These are phyloP conservation scores for Cheracebus regulus DNA, from an alignment of 2,797 vertebrate genomes.

Conservation along the genomic window DNA sequence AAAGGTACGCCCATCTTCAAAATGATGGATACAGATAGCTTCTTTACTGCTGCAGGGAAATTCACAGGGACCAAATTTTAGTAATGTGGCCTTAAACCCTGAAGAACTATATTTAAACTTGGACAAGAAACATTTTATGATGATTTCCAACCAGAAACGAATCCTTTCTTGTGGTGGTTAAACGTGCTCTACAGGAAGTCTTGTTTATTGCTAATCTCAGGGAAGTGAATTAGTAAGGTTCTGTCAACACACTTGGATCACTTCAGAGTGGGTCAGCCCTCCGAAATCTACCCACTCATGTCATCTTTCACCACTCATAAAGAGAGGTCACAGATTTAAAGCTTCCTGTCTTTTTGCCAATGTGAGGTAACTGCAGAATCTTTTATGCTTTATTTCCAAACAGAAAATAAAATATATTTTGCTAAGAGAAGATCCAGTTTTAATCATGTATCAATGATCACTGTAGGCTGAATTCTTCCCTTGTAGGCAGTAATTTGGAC, in stretches of 20 bases:
- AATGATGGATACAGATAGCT: neutral
- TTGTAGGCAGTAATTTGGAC: neutral
- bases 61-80: conserved; percentile 21
- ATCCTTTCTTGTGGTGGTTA: conserved; percentile 29
- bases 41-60: conserved; percentile 17
- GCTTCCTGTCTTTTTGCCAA: neutral
- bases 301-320: neutral
- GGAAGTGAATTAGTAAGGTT: neutral
- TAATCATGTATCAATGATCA: neutral
- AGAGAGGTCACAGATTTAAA: neutral
- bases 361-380: neutral
- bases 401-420: conserved; percentile 3
- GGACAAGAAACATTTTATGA: conserved; percentile 24
- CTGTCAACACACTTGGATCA: neutral
- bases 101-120: conserved; percentile 41
- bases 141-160: conserved; percentile 39
- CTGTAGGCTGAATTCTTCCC: neutral
- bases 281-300: neutral
- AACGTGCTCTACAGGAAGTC: neutral
- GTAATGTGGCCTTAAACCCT: neutral
- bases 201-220: conserved; percentile 9
- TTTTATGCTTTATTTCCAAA: neutral
- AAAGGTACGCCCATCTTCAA: neutral
- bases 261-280: neutral
- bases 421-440: neutral